These are phyloP conservation scores for Neopelma chrysocephalum DNA, from an alignment of 2,797 vertebrate genomes.

Conservation along the genomic window DNA sequence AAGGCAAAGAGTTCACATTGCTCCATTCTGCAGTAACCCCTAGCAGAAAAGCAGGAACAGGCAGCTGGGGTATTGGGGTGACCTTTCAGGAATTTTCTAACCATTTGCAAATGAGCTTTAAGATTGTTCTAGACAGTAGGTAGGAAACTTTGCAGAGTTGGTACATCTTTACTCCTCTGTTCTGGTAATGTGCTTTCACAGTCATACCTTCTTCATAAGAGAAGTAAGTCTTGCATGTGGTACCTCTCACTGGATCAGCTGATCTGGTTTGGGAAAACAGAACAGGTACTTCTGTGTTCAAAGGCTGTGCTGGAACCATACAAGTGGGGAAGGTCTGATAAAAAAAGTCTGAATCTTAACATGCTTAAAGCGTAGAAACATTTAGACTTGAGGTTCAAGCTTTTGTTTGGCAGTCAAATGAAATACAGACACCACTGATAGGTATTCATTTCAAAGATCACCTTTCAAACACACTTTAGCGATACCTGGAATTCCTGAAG, in stretches of 20 bases:
- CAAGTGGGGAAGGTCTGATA: rapidly evolving
- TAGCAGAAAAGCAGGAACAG: not conserved
- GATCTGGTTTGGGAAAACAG: not conserved
- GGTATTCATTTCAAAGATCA: not conserved
- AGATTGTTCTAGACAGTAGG: not conserved
- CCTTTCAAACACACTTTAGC: constrained; percentile 8
- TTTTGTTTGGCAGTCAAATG: not conserved
- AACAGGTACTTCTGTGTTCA: not conserved
- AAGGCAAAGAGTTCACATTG: not conserved
- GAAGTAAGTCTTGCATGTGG: not conserved
- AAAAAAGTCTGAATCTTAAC: not conserved
- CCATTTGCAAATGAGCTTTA: not conserved
- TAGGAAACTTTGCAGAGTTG: not conserved
- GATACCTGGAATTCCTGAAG: constrained; percentile 28
- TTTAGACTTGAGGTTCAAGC: not conserved
- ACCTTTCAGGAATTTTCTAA: not conserved
- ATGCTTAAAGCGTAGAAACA: not conserved
- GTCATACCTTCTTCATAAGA: not conserved
- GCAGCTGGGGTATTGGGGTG: not conserved
- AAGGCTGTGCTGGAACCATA: not conserved
- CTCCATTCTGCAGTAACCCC: not conserved
- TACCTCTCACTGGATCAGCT: not conserved
- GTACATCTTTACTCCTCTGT: not conserved
- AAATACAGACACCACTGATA: not conserved
- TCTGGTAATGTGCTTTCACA: not conserved